Evolutionary conservation across 2,113 vertebrate species (phyloP), one percentile per base, ranked within the genome.

Genomic region (Vidua chalybeata): DNA sequence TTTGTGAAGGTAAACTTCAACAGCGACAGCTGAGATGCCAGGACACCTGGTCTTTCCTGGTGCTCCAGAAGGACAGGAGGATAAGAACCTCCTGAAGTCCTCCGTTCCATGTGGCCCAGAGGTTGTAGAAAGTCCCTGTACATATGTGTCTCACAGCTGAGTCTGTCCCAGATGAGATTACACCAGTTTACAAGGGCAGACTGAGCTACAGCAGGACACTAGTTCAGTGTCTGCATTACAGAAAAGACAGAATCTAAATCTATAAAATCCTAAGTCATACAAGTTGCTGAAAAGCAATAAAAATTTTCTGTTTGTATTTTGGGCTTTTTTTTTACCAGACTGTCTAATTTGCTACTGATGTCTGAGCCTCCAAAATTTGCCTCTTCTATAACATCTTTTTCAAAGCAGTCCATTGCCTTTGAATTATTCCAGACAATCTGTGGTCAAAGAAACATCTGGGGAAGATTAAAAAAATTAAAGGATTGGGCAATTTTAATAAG

Each of bases 141-240:
- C 1, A 6, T 0, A 0, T 18, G 2, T 11, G 15, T 22, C 37
- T 61, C n/a, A 8, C 74, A 90, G 51, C 22, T 85, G 46, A 75
- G 11, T 3, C 41, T 82, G 51, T 13, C n/a, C 52, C 55, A 68
- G n/a, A 28, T 28, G 71, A 79, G 27, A 61, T 77, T 33, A 26
- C 27, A 61, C 9, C 62, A 31, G 22, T 43, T 54, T 31, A 43
- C 30, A 27, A 11, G 10, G 33, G 35, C 48, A 85, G 13, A 54
- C 1, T 62, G 7, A 89, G 31, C 13, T 39, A 48, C 35, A 79
- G 49, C 18, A 33, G 24, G 21, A 43, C 10, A 30, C 8, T 30
- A 1, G 9, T 67, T 33, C 37, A 39, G 7, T 33, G 15, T 33
- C 14, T 51, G 9, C 24, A 13, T 56, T 58, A 66, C 75, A 89